Conservation (phyloP, 1,140 invertebrate genomes). For the Bicyclus anynana region DNA sequence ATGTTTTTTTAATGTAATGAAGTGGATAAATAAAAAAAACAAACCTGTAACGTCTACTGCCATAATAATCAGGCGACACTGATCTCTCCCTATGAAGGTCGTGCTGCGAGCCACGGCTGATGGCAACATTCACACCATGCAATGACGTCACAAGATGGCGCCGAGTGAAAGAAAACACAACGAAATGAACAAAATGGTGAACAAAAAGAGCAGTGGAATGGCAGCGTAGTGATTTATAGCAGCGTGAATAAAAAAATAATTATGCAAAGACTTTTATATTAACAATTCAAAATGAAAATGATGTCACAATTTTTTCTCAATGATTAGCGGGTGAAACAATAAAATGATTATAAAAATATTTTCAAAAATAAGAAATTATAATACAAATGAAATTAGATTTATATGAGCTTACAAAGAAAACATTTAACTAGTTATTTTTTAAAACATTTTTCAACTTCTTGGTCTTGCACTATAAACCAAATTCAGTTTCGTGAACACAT, state of each 20-base stretch:
- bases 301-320: neutral
- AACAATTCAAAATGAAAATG: neutral
- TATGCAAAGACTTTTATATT: neutral
- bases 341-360: too few relatives aligned
- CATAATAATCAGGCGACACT: constrained; percentile 80
- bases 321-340: too few relatives aligned
- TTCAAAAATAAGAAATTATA: too few relatives aligned
- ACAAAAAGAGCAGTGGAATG: neutral
- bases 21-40: constrained; percentile 45
- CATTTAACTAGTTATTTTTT: too few relatives aligned
- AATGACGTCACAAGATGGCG: constrained; percentile 44
- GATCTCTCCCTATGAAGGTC: constrained; percentile 80
- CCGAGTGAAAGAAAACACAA: constrained; percentile 30
- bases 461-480: neutral
- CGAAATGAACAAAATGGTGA: constrained; percentile 7
- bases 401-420: too few relatives aligned
- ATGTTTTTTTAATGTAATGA: too few relatives aligned
- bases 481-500: neutral
- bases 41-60: constrained; percentile 82
- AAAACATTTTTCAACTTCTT: neutral
- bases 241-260: neutral
- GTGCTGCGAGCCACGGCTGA: constrained; percentile 82
- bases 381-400: too few relatives aligned
- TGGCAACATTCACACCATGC: constrained; percentile 50
- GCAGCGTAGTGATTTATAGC: neutral